Evolutionary conservation across 2,888 invertebrate species (phyloP), one percentile per base, ranked within the genome.

Genomic region (Sympetrum striolatum): DNA sequence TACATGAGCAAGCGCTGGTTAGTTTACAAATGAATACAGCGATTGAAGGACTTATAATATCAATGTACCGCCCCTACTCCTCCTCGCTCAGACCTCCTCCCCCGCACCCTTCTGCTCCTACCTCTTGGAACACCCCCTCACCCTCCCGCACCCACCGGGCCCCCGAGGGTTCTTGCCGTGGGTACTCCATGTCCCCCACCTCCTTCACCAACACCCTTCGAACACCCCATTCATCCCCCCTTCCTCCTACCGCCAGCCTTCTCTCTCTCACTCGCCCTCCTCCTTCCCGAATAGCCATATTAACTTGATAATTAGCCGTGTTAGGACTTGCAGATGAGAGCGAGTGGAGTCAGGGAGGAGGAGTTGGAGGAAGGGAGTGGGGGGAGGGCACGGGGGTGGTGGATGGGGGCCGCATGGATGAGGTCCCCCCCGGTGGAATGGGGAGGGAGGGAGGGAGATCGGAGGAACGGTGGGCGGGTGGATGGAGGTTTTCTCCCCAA

Each of bases 241-340:
- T n/a, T 92, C 92, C 92, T 92, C 92, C 93, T 92, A 53, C 91
- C 90, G 90, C 80, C 53, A 22, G 53, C 73, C 90, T 90, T 90
- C 90, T 90, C 91, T 90, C 91, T 92, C 92, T 94, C 94, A 93
- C 93, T 94, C 94, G 94, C 94, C 93, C 93, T 94, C 94, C 93
- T 93, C 93, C 95, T 95, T 95, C 95, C 96, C 95, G 96, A 96
- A 96, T 96, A 95, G 96, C 96, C 96, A 96, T 96, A 97, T 96
- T 96, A 96, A 97, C 97, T 97, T 97, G 97, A 96, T 97, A 97
- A 97, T 97, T 97, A 97, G 97, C 96, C 96, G 96, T 96, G 96
- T 96, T 97, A 96, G 96, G 97, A 97, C 96, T 97, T 97, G 96
- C 97, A 97, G 97, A 97, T 97, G 97, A 97, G 96, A 91, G 91